Evolutionary conservation across 2,888 invertebrate species (phyloP), one percentile per base, ranked within the genome.

Genomic region (Panopea generosa): DNA sequence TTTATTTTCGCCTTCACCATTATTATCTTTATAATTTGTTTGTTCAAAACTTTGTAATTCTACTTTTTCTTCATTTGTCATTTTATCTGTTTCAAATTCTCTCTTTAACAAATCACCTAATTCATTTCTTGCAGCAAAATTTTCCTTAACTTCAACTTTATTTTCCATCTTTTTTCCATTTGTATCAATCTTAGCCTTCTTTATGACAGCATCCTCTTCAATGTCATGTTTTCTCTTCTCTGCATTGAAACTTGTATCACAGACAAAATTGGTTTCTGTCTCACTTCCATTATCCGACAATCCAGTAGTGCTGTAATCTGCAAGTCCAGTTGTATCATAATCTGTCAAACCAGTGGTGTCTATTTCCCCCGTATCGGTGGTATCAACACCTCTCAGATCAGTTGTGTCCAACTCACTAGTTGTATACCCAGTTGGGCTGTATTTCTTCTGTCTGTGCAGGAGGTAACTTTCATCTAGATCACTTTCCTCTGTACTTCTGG

Each of bases 401-500:
- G 70, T 78, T 1, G 74, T 74, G 22, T 78, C 78, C 14, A 78
- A 40, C 11, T 78, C 78, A 67, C 74, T 78, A 14, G 78, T 78
- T 14, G 78, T 78, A 24, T 78, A 78, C 4, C 74, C 78, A 40
- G 70, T 74, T 11, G 78, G 74, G 47, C 74, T 74, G 27, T 71
- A 67, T 16, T n/a, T 38, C 14, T 47, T 47, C 40, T 24, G 33
- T 7, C 6, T 33, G 33, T 33, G 33, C 4, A 33, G 16, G 16
- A 47, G 57, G 43, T 70, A 57, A 27, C 74, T 71, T 29, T 52
- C 22, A 52, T 78, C 74, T 26, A 74, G 22, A 16, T 67, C 70
- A 71, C 67, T 70, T 40, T 74, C 70, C 22, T 60, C 72, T 14
- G 69, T 76, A 43, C 62, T 74, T 45, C 33, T 52, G 29, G 74